Evolutionary conservation across 1,140 invertebrate species (phyloP).

Genomic region (Drosophila arizonae): DNA sequence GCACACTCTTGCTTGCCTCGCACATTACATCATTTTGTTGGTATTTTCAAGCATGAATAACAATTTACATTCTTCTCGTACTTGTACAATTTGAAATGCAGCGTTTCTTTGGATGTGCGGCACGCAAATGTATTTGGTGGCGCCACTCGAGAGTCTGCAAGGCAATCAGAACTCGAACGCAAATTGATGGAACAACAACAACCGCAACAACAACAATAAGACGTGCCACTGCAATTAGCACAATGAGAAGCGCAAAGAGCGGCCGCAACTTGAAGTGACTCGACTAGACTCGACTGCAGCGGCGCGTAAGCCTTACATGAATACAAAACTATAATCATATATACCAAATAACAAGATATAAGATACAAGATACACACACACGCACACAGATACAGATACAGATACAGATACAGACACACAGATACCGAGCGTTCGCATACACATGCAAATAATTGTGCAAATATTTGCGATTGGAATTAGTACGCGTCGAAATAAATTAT

Average conservation of each 20-base stretch:
- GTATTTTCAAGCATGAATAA: conserved; percentile 74
- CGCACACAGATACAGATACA: conserved; percentile 23
- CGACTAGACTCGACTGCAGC: conserved; percentile 5
- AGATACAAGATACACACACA: conserved; percentile 16
- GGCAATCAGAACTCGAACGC: conserved; percentile 1
- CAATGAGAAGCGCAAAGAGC: conserved; percentile 8
- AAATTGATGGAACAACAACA: conserved; percentile 9
- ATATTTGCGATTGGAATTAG: conserved; percentile 70
- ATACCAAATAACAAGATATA: conserved; percentile 9
- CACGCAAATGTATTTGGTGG: conserved; percentile 76
- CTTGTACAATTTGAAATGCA: conserved; percentile 20
- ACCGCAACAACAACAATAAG: neutral
- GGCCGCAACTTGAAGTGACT: neutral
- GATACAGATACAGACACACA: conserved; percentile 19
- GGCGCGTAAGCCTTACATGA: conserved; percentile 54
- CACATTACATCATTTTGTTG: conserved; percentile 70
- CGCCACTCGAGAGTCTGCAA: conserved; percentile 71
- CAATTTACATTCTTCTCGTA: conserved; percentile 56
- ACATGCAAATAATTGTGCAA: conserved; percentile 60
- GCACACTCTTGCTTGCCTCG: neutral
- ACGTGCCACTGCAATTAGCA: conserved; percentile 18
- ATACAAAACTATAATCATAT: conserved; percentile 56
- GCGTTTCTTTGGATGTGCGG: conserved; percentile 77
- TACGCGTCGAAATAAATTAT: conserved; percentile 60
- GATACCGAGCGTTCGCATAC: conserved; percentile 23